Base-by-base conservation (phyloP, 2,113 vertebrate species). In the Martes martes region DNA sequence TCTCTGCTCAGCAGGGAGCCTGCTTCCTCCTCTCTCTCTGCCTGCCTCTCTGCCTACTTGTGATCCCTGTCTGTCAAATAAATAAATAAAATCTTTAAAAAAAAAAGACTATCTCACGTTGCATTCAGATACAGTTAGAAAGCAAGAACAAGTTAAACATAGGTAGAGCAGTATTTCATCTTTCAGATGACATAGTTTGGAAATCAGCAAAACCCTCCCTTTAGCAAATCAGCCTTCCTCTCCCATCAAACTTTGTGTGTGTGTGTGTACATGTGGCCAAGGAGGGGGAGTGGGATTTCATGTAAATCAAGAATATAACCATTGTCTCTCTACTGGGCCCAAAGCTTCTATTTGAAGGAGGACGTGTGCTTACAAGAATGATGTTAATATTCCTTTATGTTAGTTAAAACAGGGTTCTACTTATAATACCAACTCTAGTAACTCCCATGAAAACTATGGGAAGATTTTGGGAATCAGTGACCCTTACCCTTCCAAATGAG, bases 401-500 rank as follows among this genome's bases (percentile, higher is more conserved):
- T 89, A 61, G 39, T 76, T 57, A 78, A 94, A 87, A 88, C 1
- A 84, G 80, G 61, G 39, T 4, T 82, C 65, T 84, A n/a, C 28
- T 79, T 69, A 11, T 65, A 83, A 87, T 39, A 87, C 14, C 81
- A 87, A 88, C 18, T 97, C 26, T 82, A 59, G 26, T 89, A 45
- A 59, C 42, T 92, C 42, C 65, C n/a, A 67, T 28, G 28, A 33
- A 94, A 93, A 92, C 76, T 95, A 91, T 0, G 8, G 74, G 52
- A 93, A 91, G 57, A 33, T 94, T 91, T 23, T 80, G 50, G 36
- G 65, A 94, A 93, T 84, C 65, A 94, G 23, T 81, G 33, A 82
- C 31, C 55, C 67, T 93, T 93, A 57, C 31, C n/a, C 24, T 96
- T 94, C 45, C 91, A 96, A 73, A 81, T 94, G 71, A 93, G 61